Conservation (phyloP, 2,888 invertebrate species). For the Protophormia terraenovae region DNA sequence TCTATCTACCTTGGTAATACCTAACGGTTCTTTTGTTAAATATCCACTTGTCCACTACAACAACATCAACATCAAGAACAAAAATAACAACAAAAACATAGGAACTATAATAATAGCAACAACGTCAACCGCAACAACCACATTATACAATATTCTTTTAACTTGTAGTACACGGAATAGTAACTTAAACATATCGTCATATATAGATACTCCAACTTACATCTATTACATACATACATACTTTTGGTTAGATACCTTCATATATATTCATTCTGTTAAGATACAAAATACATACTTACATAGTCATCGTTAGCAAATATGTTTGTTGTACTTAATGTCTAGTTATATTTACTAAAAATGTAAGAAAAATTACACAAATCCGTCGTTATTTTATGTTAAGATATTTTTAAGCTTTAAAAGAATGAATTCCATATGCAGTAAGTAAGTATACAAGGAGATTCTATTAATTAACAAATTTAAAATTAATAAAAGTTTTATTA, state of each 20-base stretch:
- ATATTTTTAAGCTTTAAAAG: not conserved
- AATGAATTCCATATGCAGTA: not conserved
- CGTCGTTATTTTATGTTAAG: conserved; percentile 21
- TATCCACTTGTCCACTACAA: conserved; percentile 63
- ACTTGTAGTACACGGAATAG: conserved; percentile 1
- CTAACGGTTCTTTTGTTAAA: conserved; percentile 66
- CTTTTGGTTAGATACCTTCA: not conserved
- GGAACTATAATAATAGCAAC: conserved; percentile 27
- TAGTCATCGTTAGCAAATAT: conserved; percentile 41
- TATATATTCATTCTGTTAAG: not conserved
- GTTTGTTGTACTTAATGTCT: conserved; percentile 50
- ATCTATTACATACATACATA: not conserved
- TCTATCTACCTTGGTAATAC: conserved; percentile 35
- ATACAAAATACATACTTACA: too few species aligned
- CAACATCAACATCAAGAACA: conserved; percentile 9
- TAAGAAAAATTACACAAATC: conserved; percentile 5
- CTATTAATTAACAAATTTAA: too few species aligned
- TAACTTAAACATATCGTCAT: conserved; percentile 27
- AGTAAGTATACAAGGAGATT: not conserved
- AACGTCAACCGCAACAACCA: conserved; percentile 21
- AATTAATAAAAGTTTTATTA: too few species aligned
- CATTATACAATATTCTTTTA: conserved; percentile 26
- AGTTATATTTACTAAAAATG: conserved; percentile 40
- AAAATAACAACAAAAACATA: conserved; percentile 10
- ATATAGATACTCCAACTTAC: not conserved